Conservation (phyloP, 2,797 vertebrate genomes). For the Tolypeutes matacus region DNA sequence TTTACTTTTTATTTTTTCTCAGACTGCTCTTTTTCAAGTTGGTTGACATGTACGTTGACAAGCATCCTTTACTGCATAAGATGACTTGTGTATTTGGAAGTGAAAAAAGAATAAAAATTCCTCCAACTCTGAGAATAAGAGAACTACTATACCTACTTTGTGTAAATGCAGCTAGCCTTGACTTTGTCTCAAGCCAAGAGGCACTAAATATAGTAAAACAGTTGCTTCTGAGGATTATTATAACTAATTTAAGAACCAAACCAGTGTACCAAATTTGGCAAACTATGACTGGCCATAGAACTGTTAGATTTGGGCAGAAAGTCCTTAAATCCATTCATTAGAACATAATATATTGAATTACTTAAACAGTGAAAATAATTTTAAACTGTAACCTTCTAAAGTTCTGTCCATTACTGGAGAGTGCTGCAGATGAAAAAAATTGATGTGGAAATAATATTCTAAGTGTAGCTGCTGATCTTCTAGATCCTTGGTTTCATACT, state of each 20-base stretch:
- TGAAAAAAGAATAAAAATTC: conserved; percentile 78
- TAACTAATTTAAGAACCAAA: conserved; percentile 73
- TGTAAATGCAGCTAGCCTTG: conserved; percentile 76
- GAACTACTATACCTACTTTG: conserved; percentile 82
- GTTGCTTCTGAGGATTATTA: conserved; percentile 69
- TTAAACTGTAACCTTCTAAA: conserved; percentile 72
- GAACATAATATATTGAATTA: conserved; percentile 69
- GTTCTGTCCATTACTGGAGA: conserved; percentile 67
- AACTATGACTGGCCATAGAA: conserved; percentile 68
- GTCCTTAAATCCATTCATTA: conserved; percentile 77
- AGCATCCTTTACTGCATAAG: conserved; percentile 88
- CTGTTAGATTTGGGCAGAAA: conserved; percentile 58
- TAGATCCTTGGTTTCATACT: conserved; percentile 65
- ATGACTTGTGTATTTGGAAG: conserved; percentile 87
- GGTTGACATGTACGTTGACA: conserved; percentile 90
- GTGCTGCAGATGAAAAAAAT: conserved; percentile 27
- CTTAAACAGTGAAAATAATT: conserved; percentile 71
- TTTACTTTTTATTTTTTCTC: conserved; percentile 91
- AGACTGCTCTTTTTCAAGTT: conserved; percentile 90
- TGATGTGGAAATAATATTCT: conserved; percentile 61
- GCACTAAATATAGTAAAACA: conserved; percentile 81
- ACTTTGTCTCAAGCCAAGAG: conserved; percentile 79
- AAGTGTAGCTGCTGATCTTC: conserved; percentile 70
- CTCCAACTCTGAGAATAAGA: conserved; percentile 81
- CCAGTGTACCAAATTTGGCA: conserved; percentile 46